phyloP scores from a whole-genome alignment of 1,140 invertebrate genomes.

The Vanessa atalanta region DNA sequence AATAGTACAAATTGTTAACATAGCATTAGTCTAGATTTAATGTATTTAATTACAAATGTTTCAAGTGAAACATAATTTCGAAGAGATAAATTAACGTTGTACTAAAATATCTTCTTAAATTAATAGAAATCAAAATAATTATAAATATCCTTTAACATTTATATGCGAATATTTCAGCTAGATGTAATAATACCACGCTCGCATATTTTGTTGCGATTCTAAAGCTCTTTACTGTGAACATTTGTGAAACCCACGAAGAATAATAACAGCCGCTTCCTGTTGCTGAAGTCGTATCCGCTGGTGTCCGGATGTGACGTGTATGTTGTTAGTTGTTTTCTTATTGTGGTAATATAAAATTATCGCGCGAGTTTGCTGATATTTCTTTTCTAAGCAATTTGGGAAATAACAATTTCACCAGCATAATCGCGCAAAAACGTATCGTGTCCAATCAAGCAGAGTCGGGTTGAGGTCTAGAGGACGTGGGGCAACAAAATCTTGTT shows the following conservation, averaged over 20 bases:
- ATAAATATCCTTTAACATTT: not conserved
- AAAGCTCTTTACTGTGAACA: constrained; percentile 11
- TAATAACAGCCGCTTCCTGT: constrained; percentile 16
- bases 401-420: too few species aligned
- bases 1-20: too few species aligned
- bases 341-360: constrained; percentile 2
- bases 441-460: too few species aligned
- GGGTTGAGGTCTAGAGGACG: too few species aligned
- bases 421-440: too few species aligned
- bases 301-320: constrained; percentile 4
- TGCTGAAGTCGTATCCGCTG: constrained; percentile 3
- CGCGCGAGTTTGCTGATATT: not conserved
- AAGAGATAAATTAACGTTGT: not conserved
- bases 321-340: not conserved
- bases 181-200: not conserved
- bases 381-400: not conserved
- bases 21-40: not conserved
- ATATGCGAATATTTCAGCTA: not conserved
- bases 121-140: not conserved
- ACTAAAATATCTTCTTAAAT: not conserved
- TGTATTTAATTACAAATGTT: not conserved
- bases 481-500: too few species aligned
- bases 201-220: not conserved
- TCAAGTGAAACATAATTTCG: not conserved
- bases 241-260: constrained; percentile 12